These are phyloP conservation scores for Conus ventricosus DNA, from an alignment of 1,140 invertebrate species.

Conservation along the genomic window DNA sequence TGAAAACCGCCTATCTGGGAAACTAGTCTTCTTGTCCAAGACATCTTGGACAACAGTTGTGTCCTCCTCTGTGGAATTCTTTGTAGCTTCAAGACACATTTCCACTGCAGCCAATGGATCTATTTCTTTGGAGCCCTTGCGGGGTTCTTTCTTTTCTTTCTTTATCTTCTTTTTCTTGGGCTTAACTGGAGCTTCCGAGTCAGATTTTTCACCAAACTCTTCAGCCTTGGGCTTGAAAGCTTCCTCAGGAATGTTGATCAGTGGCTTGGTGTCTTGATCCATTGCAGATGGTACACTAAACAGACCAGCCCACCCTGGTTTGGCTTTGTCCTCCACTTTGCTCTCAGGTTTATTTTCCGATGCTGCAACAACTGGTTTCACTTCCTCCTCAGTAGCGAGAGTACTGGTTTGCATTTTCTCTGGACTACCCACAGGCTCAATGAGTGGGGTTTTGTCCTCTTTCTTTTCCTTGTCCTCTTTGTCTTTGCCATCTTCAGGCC, in stretches of 20 bases:
- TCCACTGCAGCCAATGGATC: conserved; percentile 47
- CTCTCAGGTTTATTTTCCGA: conserved; percentile 8
- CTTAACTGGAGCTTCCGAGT: conserved; percentile 35
- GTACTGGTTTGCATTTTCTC: background rate
- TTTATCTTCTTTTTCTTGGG: conserved; percentile 42
- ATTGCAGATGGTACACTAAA: conserved; percentile 21
- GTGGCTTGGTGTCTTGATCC: conserved; percentile 42
- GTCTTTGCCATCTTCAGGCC: conserved; percentile 31
- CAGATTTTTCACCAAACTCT: conserved; percentile 41
- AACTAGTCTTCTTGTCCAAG: conserved; percentile 25
- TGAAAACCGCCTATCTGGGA: conserved; percentile 29
- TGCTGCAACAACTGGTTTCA: background rate
- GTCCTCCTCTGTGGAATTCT: conserved; percentile 27
- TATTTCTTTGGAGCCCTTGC: conserved; percentile 32
- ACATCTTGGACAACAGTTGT: conserved; percentile 28
- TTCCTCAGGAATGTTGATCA: conserved; percentile 43
- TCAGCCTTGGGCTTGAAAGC: conserved; percentile 45
- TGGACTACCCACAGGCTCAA: background rate
- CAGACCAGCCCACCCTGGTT: background rate
- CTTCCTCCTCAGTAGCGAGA: background rate
- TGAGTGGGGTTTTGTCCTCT: background rate
- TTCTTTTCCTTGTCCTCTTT: conserved; percentile 40
- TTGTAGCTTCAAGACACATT: conserved; percentile 43
- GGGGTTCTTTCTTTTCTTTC: conserved; percentile 33
- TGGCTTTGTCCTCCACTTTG: conserved; percentile 16